These are phyloP conservation scores for Dendronephthya gigantea DNA, from an alignment of 64 coral and sea anemone species.

Conservation along the genomic window DNA sequence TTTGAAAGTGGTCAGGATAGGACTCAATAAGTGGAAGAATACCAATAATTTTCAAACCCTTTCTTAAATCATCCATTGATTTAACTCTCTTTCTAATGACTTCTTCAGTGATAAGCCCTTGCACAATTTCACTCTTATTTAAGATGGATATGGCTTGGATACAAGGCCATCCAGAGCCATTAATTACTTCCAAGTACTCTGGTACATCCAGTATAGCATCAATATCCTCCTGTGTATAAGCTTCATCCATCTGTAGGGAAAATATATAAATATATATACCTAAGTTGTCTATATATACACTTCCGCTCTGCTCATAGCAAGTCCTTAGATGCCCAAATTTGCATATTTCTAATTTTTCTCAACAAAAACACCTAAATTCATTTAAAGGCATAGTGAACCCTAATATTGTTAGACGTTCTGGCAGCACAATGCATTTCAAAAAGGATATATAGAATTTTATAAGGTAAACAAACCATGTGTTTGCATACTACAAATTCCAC, in stretches of 20 bases:
- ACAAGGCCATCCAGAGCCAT: neutral
- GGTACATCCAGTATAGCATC: neutral
- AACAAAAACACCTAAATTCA: too few relatives aligned
- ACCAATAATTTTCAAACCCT: neutral
- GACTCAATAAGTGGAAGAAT: neutral
- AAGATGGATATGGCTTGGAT: neutral
- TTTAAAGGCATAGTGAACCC: too few relatives aligned
- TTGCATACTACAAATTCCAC: too few relatives aligned
- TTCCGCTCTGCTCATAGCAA: too few relatives aligned
- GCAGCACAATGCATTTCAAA: too few relatives aligned
- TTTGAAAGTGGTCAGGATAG: neutral
- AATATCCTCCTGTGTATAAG: neutral
- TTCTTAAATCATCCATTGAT: neutral
- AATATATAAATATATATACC: neutral
- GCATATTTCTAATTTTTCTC: too few relatives aligned
- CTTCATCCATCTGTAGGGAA: neutral
- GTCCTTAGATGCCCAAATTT: too few relatives aligned
- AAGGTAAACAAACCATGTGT: too few relatives aligned
- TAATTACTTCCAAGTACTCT: neutral
- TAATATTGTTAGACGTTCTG: too few relatives aligned
- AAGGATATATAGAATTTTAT: too few relatives aligned
- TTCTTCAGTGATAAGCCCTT: neutral
- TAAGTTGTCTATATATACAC: too few relatives aligned
- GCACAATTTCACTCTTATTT: neutral
- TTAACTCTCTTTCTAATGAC: neutral